Percentiles rank a stretch among this genome's conserved stretches.
phyloP scores from a whole-genome alignment of 2,888 invertebrate species.

The Melanargia galathea region DNA sequence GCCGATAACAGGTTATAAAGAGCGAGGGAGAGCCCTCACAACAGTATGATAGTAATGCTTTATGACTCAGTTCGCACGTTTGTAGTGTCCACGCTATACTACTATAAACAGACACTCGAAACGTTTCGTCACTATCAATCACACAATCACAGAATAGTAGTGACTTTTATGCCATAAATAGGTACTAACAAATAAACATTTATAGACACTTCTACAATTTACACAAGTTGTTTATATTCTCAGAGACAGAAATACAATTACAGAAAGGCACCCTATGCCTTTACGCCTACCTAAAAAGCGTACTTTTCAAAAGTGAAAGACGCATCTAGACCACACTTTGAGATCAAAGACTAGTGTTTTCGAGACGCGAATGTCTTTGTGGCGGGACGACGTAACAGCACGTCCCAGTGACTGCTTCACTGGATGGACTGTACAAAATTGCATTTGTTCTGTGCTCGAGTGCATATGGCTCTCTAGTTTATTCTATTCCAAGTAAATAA shows the following conservation, averaged over 20 bases:
- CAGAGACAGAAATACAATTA: background rate
- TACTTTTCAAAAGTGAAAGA: conserved; percentile 31
- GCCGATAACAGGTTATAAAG: no score
- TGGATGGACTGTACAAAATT: conserved; percentile 1
- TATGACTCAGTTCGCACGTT: no score
- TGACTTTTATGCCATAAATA: no score
- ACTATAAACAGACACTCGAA: no score
- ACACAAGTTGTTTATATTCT: no score
- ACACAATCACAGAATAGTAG: no score
- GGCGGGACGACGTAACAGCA: conserved; percentile 14
- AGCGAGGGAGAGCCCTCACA: no score
- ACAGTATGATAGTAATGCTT: no score
- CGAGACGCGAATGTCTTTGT: conserved; percentile 27
- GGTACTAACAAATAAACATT: no score
- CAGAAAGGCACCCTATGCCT: background rate
- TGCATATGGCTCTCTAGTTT: conserved; percentile 7
- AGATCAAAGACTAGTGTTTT: conserved; percentile 29
- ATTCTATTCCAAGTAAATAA: background rate
- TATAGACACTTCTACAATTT: no score
- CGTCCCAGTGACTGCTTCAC: background rate
- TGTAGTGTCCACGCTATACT: no score
- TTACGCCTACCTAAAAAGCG: background rate
- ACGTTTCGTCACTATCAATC: no score
- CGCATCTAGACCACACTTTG: conserved; percentile 27
- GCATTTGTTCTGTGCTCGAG: conserved; percentile 14